phyloP scores from a whole-genome alignment of 2,888 invertebrate species.

The Diarsia brunnea region DNA sequence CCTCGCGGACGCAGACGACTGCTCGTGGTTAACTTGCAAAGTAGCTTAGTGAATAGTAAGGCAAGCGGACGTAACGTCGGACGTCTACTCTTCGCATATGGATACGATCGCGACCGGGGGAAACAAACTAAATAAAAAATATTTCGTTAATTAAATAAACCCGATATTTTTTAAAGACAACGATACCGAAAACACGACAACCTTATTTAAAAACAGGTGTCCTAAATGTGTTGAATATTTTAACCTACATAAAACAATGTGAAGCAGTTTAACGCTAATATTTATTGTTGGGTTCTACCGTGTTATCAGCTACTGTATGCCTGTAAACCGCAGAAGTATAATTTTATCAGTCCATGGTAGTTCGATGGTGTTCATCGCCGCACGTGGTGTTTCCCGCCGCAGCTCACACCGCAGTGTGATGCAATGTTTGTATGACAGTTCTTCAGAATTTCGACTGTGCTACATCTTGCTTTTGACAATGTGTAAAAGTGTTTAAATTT shows the following conservation, averaged over 20 bases:
- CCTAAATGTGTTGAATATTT: constrained; percentile 77
- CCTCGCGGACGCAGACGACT: constrained; percentile 79
- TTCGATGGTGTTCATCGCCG: constrained; percentile 76
- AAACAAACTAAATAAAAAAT: constrained; percentile 17
- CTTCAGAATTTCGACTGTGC: constrained; percentile 76
- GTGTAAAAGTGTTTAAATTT: constrained; percentile 70
- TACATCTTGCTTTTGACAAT: constrained; percentile 64
- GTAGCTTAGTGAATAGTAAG: constrained; percentile 83
- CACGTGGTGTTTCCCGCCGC: constrained; percentile 81
- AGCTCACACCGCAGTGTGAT: constrained; percentile 80
- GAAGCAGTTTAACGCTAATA: constrained; percentile 67
- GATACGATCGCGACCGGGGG: constrained; percentile 75
- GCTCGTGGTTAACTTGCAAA: constrained; percentile 82
- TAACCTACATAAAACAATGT: constrained; percentile 78
- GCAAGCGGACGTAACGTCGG: constrained; percentile 77
- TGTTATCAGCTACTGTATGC: constrained; percentile 78
- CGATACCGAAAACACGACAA: background rate
- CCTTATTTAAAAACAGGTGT: constrained; percentile 45
- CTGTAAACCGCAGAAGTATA: constrained; percentile 67
- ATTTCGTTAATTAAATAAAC: background rate
- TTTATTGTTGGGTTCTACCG: constrained; percentile 70
- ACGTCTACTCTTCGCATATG: constrained; percentile 77
- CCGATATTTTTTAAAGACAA: constrained; percentile 5
- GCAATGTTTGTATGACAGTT: constrained; percentile 85
- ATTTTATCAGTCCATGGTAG: constrained; percentile 77